Base-by-base conservation (phyloP, 1,140 invertebrate species). In the Monomorium pharaonis region DNA sequence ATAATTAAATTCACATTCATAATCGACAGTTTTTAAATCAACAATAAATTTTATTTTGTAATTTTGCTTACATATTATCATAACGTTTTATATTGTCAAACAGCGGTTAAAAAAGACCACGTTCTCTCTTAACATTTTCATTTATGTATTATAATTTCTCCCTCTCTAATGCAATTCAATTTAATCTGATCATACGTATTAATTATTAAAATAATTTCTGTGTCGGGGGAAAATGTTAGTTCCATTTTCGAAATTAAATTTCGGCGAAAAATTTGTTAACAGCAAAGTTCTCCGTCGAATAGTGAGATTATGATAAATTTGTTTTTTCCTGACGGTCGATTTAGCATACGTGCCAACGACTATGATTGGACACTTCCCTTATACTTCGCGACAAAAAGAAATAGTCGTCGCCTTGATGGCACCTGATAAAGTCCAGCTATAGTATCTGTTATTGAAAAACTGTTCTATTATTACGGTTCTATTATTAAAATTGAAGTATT, bases 401-500 rank as follows among this genome's bases (percentile, higher is more conserved):
- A 60, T 47, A 60, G 18, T 24, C 65, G 44, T 44, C 27, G 51
- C 24, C 27, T 47, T 24, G 51, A 72, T 81, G 18, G 24, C 33
- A 72, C 18, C 49, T 44, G 49, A 58, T 44, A 51, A 83, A 24
- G 10, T 70, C 21, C 33, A 80, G 16, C 33, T 58, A 18, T 1
- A 47, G n/a, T 18, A 14, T 33, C 4, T 14, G 10, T 33, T 81
- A 81, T 81, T 74, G 51, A 70, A 74, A 83, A 81, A 81, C 49
- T 70, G 51, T 74, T 54, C 65, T 70, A 58, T 81, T 74, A 33
- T 72, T 74, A 81, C 54, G 21, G 2, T 24, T 83, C 54, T 33
- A 74, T 83, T 47, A 72, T 83, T 83, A 72, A 81, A 83, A 14
- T 9, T 21, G 3, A 80, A 51, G 60, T 67, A 16, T 37, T 67